Base-by-base conservation (phyloP, 2,113 vertebrate species). In the Callorhinus ursinus region DNA sequence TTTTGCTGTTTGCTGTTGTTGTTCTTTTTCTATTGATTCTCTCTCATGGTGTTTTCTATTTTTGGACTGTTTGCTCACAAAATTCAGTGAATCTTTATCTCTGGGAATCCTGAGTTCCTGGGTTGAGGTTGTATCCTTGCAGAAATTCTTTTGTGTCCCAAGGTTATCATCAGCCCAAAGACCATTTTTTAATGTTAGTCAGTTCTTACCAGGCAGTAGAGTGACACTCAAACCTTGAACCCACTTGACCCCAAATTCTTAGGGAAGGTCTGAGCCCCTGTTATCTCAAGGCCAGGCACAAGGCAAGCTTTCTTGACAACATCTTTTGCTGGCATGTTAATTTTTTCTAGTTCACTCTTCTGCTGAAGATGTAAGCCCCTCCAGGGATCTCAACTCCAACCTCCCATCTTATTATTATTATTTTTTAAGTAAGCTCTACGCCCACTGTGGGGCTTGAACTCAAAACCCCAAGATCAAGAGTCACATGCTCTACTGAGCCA, bases 101-200 rank as follows among this genome's bases (percentile, higher is more conserved):
- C n/a, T 92, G 69, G 81, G 36, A 87, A 57, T 72, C 55, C 18
- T 59, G 71, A 33, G 26, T 71, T 71, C 69, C 82, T 88, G 51
- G 26, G 36, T 4, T 46, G 51, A 88, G 12, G 53, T 7, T 31
- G 7, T 10, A 53, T 49, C 53, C 55, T 85, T 63, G 55, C 53
- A 95, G 36, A 97, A 92, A 90, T 1, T 21, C 36, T 82, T 82
- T 36, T 94, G 76, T 83, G 51, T 76, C 82, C 33, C 42, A 79
- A n/a, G 36, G 80, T 86, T 90, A 42, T 71, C 79, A 77, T 57
- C 69, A 84, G 63, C 42, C 84, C 69, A 51, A 9, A 4, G 42
- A n/a, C 19, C 28, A 74, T 24, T 95, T 74, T 42, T 84, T 89
- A 96, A 84, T 36, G 8, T 61, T 65, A 55, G 5, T 59, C 63